Evolutionary conservation across 2,888 invertebrate species (phyloP).

Genomic region (Drosophila robusta): DNA sequence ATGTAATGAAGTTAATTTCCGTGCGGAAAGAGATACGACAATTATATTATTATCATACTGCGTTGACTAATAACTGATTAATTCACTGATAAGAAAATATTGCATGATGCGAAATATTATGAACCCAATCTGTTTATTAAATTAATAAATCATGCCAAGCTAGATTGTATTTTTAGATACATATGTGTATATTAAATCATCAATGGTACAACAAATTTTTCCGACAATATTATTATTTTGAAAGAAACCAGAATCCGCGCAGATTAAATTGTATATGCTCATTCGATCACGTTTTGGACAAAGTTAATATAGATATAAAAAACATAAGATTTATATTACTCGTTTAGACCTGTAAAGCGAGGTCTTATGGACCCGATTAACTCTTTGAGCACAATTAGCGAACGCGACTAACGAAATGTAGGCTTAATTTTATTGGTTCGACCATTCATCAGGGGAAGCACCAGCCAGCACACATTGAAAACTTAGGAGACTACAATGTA

Average conservation of each 20-base stretch:
- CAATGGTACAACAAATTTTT: too few relatives aligned
- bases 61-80: not conserved
- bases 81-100: constrained; percentile 7
- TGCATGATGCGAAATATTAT: not conserved
- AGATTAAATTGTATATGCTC: too few relatives aligned
- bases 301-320: too few relatives aligned
- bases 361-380: not conserved
- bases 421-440: constrained; percentile 57
- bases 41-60: not conserved
- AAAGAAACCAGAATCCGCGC: too few relatives aligned
- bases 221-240: too few relatives aligned
- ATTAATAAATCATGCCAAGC: not conserved
- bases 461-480: constrained; percentile 59
- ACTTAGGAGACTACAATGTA: constrained; percentile 56
- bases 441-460: constrained; percentile 50
- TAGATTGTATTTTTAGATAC: not conserved
- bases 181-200: too few relatives aligned
- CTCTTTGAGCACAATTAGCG: constrained; percentile 79
- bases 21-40: too few relatives aligned
- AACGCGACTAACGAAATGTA: constrained; percentile 65
- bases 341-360: not conserved
- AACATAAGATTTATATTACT: not conserved
- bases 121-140: not conserved
- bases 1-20: too few relatives aligned
- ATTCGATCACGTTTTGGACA: too few relatives aligned